These are phyloP conservation scores for Drosophila grimshawi DNA, from an alignment of 1,140 invertebrate species.

Conservation along the genomic window DNA sequence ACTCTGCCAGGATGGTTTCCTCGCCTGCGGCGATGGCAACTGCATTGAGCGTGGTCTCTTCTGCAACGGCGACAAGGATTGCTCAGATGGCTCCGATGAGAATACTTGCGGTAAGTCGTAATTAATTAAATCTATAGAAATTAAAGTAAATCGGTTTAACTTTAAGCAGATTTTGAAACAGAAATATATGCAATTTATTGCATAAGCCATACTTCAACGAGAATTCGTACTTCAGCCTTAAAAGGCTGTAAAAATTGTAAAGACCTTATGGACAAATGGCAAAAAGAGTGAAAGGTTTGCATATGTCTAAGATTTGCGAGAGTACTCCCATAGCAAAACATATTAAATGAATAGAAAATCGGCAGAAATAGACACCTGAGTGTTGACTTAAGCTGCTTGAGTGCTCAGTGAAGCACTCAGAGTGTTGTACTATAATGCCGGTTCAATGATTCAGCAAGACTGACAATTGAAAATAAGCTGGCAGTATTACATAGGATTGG, in stretches of 20 bases:
- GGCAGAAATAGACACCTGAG: constrained; percentile 5
- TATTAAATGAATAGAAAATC: constrained; percentile 1
- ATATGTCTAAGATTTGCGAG: not conserved
- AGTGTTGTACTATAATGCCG: constrained; percentile 1
- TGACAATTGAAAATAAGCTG: constrained; percentile 41
- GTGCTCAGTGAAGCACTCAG: constrained; percentile 6
- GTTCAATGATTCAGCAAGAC: constrained; percentile 60
- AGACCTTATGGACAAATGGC: not conserved
- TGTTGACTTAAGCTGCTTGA: constrained; percentile 1
- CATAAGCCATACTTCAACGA: too few relatives aligned
- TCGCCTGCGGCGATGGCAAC: constrained; percentile 94
- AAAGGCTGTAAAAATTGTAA: too few relatives aligned
- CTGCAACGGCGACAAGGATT: constrained; percentile 97
- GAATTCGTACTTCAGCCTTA: too few relatives aligned
- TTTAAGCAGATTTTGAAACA: too few relatives aligned
- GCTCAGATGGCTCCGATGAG: constrained; percentile 94
- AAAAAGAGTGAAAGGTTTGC: constrained; percentile 13
- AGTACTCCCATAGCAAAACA: not conserved
- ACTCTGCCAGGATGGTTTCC: constrained; percentile 92
- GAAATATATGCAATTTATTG: too few relatives aligned
- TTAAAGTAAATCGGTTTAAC: too few relatives aligned
- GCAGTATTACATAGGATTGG: constrained; percentile 62
- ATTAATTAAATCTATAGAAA: not conserved
- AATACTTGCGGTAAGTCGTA: constrained; percentile 93
- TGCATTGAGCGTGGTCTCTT: constrained; percentile 96